Evolutionary conservation across 2,888 invertebrate genomes (phyloP).

Genomic region (Oscheius sp.): DNA sequence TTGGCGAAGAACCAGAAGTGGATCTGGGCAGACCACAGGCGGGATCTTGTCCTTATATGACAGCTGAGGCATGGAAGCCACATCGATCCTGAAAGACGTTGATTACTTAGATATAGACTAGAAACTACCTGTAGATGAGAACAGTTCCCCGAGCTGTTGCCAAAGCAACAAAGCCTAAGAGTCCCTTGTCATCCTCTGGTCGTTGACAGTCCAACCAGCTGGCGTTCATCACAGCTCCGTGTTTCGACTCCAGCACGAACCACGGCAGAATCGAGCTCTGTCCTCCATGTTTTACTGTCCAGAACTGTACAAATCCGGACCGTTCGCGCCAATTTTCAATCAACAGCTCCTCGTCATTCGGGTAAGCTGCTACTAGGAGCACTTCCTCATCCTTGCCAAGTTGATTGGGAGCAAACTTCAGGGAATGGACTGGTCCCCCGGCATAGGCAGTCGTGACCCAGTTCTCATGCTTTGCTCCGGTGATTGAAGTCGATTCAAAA

Average conservation of each 20-base stretch:
- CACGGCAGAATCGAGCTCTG: conserved; percentile 12
- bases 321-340: neutral
- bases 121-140: conserved; percentile 43
- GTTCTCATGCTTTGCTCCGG: neutral
- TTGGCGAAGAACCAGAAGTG: conserved; percentile 19
- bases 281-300: conserved; percentile 18
- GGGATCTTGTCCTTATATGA: neutral
- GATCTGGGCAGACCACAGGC: neutral
- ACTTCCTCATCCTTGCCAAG: conserved; percentile 34
- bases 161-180: conserved; percentile 48
- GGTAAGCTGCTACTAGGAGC: conserved; percentile 10
- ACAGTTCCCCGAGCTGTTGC: conserved; percentile 43
- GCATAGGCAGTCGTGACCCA: conserved; percentile 23
- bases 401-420: conserved; percentile 33
- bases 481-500: conserved; percentile 11
- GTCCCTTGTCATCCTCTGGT: conserved; percentile 10
- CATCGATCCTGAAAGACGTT: conserved; percentile 4
- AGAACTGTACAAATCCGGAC: conserved; percentile 20
- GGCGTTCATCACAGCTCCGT: conserved; percentile 41
- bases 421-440: conserved; percentile 28
- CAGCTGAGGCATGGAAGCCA: neutral
- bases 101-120: no score
- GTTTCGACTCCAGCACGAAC: conserved; percentile 10
- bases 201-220: conserved; percentile 44
- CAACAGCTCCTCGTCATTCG: conserved; percentile 12